A percentile compares a stretch with the other conserved stretches of the same genome.
Conservation (phyloP, 2,113 vertebrate species). For the Eolophus roseicapilla region DNA sequence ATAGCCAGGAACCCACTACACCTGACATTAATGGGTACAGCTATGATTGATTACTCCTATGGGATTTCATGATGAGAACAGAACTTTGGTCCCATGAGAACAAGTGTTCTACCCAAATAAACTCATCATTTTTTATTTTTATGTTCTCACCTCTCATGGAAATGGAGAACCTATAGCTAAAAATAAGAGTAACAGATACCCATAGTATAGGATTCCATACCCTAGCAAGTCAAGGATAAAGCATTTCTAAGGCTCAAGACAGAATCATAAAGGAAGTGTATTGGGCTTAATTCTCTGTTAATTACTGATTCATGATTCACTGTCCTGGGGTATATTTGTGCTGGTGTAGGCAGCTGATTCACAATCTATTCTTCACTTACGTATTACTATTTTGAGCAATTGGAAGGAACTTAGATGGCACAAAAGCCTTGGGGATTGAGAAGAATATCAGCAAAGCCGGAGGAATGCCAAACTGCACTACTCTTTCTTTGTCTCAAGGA, state of each 20-base stretch:
- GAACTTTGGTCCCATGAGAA: not conserved
- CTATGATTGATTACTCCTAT: not conserved
- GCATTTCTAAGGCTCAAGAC: not conserved
- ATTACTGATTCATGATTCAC: not conserved
- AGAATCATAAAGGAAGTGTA: not conserved
- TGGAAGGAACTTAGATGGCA: not conserved
- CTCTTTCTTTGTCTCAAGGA: not conserved
- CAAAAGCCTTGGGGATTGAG: not conserved
- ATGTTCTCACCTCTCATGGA: not conserved
- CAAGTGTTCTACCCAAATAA: not conserved
- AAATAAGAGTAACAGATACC: not conserved
- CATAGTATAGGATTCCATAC: not conserved
- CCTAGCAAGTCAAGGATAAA: not conserved
- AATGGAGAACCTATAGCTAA: constrained; percentile 3
- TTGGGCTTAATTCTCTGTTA: not conserved
- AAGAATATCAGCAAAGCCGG: not conserved
- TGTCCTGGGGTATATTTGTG: not conserved
- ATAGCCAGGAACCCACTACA: not conserved
- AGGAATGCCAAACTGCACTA: not conserved
- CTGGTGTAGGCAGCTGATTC: not conserved
- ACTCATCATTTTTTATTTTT: not conserved
- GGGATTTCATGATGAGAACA: not conserved
- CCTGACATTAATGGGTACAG: not conserved
- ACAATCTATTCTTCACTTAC: not conserved
- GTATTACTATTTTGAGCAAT: constrained; percentile 30